Conservation (phyloP, 2,888 invertebrate species). For the Xanthia icteritia region DNA sequence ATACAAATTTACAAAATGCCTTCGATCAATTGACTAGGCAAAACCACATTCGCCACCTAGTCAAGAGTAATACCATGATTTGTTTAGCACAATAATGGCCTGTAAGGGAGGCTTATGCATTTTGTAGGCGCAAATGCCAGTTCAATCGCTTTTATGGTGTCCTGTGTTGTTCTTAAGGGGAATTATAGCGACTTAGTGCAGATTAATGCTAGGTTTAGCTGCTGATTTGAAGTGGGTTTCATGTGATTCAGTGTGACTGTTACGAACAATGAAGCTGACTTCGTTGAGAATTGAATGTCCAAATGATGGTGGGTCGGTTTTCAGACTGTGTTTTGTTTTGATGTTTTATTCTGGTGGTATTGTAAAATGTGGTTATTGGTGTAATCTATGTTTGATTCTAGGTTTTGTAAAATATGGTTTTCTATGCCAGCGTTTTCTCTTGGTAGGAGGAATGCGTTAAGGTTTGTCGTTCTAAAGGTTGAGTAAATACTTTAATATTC, state of each 20-base stretch:
- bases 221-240: slow-evolving; percentile 66
- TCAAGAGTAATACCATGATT: slow-evolving; percentile 73
- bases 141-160: slow-evolving; percentile 73
- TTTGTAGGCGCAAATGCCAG: slow-evolving; percentile 76
- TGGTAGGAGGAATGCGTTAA: too few species aligned
- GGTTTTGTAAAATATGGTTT: too few species aligned
- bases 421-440: too few species aligned
- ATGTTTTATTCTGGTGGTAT: background rate
- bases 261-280: slow-evolving; percentile 44
- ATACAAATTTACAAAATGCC: background rate
- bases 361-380: background rate
- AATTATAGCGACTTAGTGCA: slow-evolving; percentile 58
- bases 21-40: slow-evolving; percentile 21
- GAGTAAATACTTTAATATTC: too few species aligned
- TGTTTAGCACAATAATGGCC: slow-evolving; percentile 74
- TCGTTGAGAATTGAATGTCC: slow-evolving; percentile 21
- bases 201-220: slow-evolving; percentile 57
- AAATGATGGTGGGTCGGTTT: slow-evolving; percentile 23
- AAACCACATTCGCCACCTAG: slow-evolving; percentile 40
- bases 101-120: slow-evolving; percentile 72
- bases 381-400: background rate
- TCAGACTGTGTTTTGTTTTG: slow-evolving; percentile 21
- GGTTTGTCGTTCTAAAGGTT: too few species aligned
- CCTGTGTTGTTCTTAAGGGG: slow-evolving; percentile 74
- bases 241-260: slow-evolving; percentile 52